Percentiles rank a stretch among this genome's conserved stretches.
Conservation (phyloP, 2,888 invertebrate genomes). For the Morpho deidamia region DNA sequence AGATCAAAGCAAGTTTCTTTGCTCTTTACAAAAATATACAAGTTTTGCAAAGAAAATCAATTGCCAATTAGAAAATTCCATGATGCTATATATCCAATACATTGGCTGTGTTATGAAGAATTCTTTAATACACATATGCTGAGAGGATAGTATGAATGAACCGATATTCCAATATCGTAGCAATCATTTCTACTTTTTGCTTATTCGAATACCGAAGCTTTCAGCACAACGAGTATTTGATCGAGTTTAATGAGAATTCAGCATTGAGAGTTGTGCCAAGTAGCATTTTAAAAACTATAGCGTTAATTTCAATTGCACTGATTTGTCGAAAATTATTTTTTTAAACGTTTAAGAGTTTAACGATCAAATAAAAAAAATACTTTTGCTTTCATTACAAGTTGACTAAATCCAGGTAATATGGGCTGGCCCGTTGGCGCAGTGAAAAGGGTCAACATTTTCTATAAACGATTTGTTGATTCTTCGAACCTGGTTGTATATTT, state of each 20-base stretch:
- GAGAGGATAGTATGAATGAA: neutral
- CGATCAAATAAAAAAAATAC: neutral
- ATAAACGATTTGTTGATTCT: too few relatives aligned
- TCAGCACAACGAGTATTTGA: constrained; percentile 20
- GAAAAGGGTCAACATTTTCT: too few relatives aligned
- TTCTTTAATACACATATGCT: constrained; percentile 1
- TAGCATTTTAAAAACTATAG: constrained; percentile 3
- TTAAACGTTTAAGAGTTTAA: neutral
- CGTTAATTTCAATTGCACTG: constrained; percentile 2
- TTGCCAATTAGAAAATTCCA: neutral
- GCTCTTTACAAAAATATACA: too few relatives aligned
- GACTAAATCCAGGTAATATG: too few relatives aligned
- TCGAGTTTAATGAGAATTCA: constrained; percentile 21
- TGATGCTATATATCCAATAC: neutral
- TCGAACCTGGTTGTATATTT: too few relatives aligned
- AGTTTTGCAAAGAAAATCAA: too few relatives aligned
- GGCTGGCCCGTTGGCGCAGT: too few relatives aligned
- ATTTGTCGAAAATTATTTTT: neutral
- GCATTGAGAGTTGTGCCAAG: constrained; percentile 5
- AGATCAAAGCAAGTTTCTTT: too few relatives aligned
- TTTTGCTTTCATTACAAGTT: neutral
- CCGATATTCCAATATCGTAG: constrained; percentile 18
- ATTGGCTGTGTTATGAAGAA: constrained; percentile 1
- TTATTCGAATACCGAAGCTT: constrained; percentile 16
- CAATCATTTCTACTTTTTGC: constrained; percentile 19